These are phyloP conservation scores for Melanaphis sacchari DNA, from an alignment of 1,140 invertebrate genomes.

Conservation along the genomic window DNA sequence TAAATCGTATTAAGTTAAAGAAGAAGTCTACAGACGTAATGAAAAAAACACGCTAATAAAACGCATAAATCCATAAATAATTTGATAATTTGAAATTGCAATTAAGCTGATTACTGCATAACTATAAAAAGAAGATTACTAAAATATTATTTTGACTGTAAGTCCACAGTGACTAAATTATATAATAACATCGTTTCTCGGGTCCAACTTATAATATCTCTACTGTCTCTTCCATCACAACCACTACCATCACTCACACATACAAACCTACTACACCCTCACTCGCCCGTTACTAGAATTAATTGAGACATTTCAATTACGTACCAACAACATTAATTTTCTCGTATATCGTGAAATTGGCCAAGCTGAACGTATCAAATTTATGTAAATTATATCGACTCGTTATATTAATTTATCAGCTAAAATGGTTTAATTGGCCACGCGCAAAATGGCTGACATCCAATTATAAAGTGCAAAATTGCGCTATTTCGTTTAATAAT, in stretches of 20 bases:
- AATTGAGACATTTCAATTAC: constrained; percentile 42
- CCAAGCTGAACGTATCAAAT: constrained; percentile 27
- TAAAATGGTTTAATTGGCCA: constrained; percentile 15
- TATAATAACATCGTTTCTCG: not conserved
- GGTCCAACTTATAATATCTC: not conserved
- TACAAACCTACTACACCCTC: not conserved
- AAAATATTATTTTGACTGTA: not conserved
- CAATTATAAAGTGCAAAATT: constrained; percentile 35
- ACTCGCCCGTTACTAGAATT: not conserved
- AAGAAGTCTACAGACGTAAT: too few relatives aligned
- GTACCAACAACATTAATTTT: not conserved
- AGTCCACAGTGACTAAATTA: not conserved
- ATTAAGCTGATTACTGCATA: not conserved
- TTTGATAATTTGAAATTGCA: not conserved
- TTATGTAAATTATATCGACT: constrained; percentile 42
- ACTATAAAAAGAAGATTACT: not conserved
- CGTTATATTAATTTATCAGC: constrained; percentile 36
- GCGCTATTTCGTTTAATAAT: not conserved
- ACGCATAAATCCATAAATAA: not conserved
- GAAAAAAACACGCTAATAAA: not conserved
- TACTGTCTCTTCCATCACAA: not conserved
- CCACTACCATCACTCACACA: not conserved
- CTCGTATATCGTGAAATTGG: constrained; percentile 28
- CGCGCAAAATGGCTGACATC: not conserved
- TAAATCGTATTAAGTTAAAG: not conserved